phyloP scores from a whole-genome alignment of 2,113 vertebrate genomes.

The Uria lomvia region DNA sequence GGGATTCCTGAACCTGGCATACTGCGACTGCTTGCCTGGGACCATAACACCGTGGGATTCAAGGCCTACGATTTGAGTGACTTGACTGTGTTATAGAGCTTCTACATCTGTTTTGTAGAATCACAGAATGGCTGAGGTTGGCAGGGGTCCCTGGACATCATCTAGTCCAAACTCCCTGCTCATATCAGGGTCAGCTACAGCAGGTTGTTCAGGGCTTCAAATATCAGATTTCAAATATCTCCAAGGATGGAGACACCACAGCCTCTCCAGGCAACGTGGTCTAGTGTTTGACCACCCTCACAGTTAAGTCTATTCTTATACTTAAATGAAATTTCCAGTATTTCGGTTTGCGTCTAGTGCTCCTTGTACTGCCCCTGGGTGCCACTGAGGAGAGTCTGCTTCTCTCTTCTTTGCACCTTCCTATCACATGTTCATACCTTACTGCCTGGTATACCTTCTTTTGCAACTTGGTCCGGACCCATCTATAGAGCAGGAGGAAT shows the following conservation, averaged over 20 bases:
- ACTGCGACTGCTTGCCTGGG: too few relatives aligned
- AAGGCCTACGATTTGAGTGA: background rate
- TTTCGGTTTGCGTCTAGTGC: background rate
- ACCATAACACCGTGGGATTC: background rate
- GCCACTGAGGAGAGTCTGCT: background rate
- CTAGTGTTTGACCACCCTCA: background rate
- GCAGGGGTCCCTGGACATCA: background rate
- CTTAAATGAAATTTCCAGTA: background rate
- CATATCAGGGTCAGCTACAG: background rate
- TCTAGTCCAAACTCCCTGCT: background rate
- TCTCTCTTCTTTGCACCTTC: background rate
- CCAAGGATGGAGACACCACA: background rate
- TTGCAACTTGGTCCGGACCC: background rate
- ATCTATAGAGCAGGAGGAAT: background rate
- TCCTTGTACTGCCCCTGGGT: background rate
- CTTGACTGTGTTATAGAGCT: background rate
- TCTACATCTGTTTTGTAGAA: background rate
- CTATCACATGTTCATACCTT: fast-evolving
- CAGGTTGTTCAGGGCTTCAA: background rate
- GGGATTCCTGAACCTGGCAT: background rate
- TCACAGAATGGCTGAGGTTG: background rate
- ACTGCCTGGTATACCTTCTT: background rate
- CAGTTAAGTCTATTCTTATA: background rate
- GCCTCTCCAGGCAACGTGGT: fast-evolving
- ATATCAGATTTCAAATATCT: background rate